Percentiles rank a stretch among this genome's conserved stretches.
Evolutionary conservation across 2,888 invertebrate genomes (phyloP).

Genomic region (Eupithecia centaureata): DNA sequence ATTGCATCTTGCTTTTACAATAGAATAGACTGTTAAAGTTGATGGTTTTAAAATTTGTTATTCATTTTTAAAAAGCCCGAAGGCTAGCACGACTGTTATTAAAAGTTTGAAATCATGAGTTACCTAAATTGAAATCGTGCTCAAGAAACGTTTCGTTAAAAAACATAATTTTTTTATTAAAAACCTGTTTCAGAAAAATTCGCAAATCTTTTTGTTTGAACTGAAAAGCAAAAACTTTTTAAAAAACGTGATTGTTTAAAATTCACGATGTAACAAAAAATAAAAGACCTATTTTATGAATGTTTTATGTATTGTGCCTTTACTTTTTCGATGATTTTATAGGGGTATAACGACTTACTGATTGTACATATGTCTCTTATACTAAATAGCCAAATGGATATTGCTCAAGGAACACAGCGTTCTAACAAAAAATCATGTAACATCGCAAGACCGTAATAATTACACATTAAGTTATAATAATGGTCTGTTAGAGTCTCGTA

Average conservation of each 20-base stretch:
- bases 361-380: not conserved
- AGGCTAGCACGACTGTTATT: not conserved
- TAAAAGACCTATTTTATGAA: not conserved
- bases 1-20: not conserved
- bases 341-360: not conserved
- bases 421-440: not conserved
- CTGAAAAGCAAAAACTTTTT: not conserved
- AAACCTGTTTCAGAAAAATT: not conserved
- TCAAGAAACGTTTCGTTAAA: not conserved
- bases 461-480: no score
- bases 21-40: not conserved
- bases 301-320: no score
- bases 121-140: constrained; percentile 3
- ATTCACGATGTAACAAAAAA: not conserved
- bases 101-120: not conserved
- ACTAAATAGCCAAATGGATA: not conserved
- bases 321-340: not conserved
- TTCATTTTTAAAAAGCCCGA: not conserved
- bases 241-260: not conserved
- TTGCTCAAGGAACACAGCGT: not conserved
- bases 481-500: no score
- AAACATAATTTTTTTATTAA: no score
- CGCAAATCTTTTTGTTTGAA: not conserved
- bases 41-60: no score
- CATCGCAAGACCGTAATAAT: no score